Percentiles rank a stretch among this genome's conserved stretches.
Conservation (phyloP, 2,888 invertebrate species). For the Zhuqinia jingwanae region DNA sequence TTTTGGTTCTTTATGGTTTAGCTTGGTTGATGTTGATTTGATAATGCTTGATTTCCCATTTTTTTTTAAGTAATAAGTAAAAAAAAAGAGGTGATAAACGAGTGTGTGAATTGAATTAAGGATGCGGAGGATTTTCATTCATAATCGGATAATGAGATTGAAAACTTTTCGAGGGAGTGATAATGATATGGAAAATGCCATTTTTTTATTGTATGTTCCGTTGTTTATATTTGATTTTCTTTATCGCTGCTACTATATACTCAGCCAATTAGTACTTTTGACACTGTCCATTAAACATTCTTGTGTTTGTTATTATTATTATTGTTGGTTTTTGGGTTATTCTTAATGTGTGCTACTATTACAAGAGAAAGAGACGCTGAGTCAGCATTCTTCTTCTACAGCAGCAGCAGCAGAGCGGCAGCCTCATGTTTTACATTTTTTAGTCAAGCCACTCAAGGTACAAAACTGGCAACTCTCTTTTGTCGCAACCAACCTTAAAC, state of each 20-base stretch:
- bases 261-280: slow-evolving; percentile 18
- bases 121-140: background rate
- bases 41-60: no score
- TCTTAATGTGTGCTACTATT: no score
- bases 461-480: no score
- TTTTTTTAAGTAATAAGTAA: no score
- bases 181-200: background rate
- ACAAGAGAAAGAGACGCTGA: no score
- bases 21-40: background rate
- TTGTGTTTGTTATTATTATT: background rate
- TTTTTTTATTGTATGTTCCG: background rate
- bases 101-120: background rate
- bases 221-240: slow-evolving; percentile 9
- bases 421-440: no score
- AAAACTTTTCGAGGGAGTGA: slow-evolving; percentile 3
- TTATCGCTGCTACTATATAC: background rate
- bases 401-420: no score
- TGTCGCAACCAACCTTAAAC: no score
- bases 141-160: no score
- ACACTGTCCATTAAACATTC: slow-evolving; percentile 19
- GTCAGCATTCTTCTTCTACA: no score
- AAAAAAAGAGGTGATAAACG: slow-evolving; percentile 12
- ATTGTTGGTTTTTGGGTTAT: no score
- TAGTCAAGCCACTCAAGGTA: no score
- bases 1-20: background rate